A percentile compares a stretch with the other conserved stretches of the same genome.
Evolutionary conservation across 2,113 vertebrate species (phyloP).

Genomic region (Sinosuthora webbiana): DNA sequence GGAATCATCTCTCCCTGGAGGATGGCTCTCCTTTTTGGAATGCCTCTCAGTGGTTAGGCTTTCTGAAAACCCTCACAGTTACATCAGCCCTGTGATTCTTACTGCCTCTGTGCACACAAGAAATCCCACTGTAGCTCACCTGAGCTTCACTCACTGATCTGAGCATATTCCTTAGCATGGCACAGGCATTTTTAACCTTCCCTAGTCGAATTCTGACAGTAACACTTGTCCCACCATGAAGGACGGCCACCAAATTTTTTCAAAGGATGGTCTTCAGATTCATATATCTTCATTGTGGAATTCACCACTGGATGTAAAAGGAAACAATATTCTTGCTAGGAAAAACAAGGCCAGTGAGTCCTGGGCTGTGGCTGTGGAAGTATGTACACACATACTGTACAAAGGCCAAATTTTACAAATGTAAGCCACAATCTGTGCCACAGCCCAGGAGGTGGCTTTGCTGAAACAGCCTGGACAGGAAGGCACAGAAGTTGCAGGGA

Average conservation of each 20-base stretch:
- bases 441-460: background rate
- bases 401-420: background rate
- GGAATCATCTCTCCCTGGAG: background rate
- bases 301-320: background rate
- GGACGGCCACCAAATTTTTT: background rate
- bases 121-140: background rate
- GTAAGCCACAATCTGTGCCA: background rate
- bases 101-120: background rate
- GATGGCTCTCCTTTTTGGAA: background rate
- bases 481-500: background rate
- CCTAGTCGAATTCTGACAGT: background rate
- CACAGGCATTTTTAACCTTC: background rate
- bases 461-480: background rate
- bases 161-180: background rate
- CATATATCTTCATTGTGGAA: background rate
- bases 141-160: background rate
- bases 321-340: background rate
- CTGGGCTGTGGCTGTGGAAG: background rate
- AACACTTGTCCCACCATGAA: background rate
- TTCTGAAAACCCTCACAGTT: background rate
- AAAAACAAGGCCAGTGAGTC: background rate
- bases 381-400: background rate
- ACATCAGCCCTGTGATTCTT: background rate
- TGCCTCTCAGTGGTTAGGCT: background rate
- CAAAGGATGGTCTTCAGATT: background rate